Evolutionary conservation across 2,888 invertebrate genomes (phyloP).

Genomic region (Vanessa cardui): DNA sequence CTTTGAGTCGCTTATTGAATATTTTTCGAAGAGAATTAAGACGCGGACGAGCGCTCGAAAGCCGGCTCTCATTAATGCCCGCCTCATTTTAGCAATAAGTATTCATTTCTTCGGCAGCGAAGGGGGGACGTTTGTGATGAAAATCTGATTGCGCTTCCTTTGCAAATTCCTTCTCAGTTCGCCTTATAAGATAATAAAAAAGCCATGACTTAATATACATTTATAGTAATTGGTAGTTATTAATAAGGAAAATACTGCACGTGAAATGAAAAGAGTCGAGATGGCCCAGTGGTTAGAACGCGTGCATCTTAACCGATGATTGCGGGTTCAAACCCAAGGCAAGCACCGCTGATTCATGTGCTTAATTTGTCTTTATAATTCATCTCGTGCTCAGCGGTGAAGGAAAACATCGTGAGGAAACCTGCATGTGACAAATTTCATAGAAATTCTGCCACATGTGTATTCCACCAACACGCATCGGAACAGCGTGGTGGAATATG

Average conservation of each 20-base stretch:
- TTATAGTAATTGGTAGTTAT: slow-evolving; percentile 12
- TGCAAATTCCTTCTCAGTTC: slow-evolving; percentile 64
- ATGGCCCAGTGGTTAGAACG: no score
- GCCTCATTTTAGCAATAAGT: slow-evolving; percentile 79
- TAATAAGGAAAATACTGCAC: not conserved
- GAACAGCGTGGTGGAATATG: no score
- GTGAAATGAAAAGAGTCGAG: no score
- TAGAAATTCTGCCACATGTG: no score
- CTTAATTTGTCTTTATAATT: no score
- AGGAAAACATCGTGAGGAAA: no score
- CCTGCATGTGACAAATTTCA: no score
- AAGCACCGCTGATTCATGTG: no score
- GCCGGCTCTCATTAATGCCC: slow-evolving; percentile 72
- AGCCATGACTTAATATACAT: slow-evolving; percentile 29
- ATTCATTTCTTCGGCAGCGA: slow-evolving; percentile 67
- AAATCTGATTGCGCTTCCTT: slow-evolving; percentile 79
- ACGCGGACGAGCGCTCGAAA: slow-evolving; percentile 65
- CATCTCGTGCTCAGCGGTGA: no score
- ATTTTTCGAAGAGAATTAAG: slow-evolving; percentile 76
- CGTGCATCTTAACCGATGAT: no score
- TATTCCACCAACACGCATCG: no score
- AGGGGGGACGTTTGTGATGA: slow-evolving; percentile 60
- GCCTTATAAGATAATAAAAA: slow-evolving; percentile 58
- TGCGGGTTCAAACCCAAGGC: no score
- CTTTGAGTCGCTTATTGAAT: slow-evolving; percentile 73